Evolutionary conservation across 1,140 invertebrate genomes (phyloP).

Genomic region (Pteromalus puparum): DNA sequence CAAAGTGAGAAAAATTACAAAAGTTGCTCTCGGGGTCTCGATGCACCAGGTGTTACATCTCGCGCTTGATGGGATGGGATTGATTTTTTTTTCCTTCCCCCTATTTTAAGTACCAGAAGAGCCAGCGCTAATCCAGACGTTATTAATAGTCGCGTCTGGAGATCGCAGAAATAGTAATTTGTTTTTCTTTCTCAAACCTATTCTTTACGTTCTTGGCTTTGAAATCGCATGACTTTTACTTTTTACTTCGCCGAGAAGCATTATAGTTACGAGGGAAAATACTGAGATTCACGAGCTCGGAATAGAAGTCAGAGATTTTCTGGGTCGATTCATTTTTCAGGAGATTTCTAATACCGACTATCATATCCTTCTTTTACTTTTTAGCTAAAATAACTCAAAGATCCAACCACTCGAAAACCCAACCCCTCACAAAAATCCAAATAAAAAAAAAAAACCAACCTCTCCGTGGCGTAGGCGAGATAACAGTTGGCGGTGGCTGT

Average conservation of each 20-base stretch:
- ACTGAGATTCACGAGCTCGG: neutral
- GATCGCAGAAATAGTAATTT: neutral
- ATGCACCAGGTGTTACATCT: neutral
- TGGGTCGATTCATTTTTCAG: too few species aligned
- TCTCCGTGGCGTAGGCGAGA: slow-evolving; percentile 69
- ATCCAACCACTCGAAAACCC: too few species aligned
- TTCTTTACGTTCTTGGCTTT: slow-evolving; percentile 17
- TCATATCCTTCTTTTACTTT: neutral
- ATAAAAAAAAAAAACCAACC: slow-evolving; percentile 57
- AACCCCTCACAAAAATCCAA: too few species aligned
- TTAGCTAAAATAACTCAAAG: too few species aligned
- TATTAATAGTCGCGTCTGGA: neutral
- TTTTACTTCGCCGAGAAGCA: neutral
- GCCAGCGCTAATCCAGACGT: neutral
- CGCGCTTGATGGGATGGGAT: neutral
- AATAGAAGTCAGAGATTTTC: too few species aligned
- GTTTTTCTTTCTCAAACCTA: neutral
- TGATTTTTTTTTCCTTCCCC: neutral
- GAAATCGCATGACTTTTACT: neutral
- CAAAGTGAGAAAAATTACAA: slow-evolving; percentile 14
- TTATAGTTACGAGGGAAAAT: neutral
- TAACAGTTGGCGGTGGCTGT: slow-evolving; percentile 72
- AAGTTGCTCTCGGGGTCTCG: neutral
- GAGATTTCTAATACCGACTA: too few species aligned
- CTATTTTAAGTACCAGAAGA: neutral